Base-by-base conservation (phyloP, 2,113 vertebrate species). In the Martes martes region DNA sequence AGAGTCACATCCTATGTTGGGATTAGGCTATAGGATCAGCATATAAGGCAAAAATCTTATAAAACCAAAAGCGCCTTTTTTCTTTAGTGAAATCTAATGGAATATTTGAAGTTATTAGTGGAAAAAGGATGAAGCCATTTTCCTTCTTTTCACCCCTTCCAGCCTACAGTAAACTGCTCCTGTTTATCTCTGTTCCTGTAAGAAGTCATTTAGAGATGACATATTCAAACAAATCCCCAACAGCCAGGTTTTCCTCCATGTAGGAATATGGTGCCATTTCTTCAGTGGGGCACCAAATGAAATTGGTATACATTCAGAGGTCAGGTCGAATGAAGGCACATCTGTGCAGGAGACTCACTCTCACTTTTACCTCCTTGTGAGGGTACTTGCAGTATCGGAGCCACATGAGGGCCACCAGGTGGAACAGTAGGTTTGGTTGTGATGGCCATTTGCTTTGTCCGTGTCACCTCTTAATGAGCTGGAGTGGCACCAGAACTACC, bases 131-230 rank as follows among this genome's bases (percentile, higher is more conserved):
- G 83, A 52, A 88, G 71, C 28, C 16, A 23, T 83, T 95, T 89
- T 15, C 14, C 42, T 86, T 78, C 65, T 79, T 71, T 63, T 4
- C 28, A 61, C 8, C 18, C 8, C 31, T 89, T 86, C 86, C 55
- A 61, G 10, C 61, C 36, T 57, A 39, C 26, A 91, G 11, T 86
- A 90, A 90, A 79, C 33, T 87, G 10, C 61, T 92, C 61, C 61
- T 84, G 47, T 86, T 93, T 79, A 76, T 63, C 76, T 96, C 87
- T 71, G 50, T 87, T 91, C 33, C 33, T 69, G 87, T 95, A 39
- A 76, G 78, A 91, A 74, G 69, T 84, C 26, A 63, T 78, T 55
- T 82, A 71, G n/a, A 97, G 89, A 73, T 86, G 45, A 23, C 13
- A 18, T 81, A 91, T 16, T 96, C 52, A 55, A 85, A 82, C 28